Evolutionary conservation across 2,113 vertebrate genomes (phyloP).

Genomic region (Psilopogon haemacephalus): DNA sequence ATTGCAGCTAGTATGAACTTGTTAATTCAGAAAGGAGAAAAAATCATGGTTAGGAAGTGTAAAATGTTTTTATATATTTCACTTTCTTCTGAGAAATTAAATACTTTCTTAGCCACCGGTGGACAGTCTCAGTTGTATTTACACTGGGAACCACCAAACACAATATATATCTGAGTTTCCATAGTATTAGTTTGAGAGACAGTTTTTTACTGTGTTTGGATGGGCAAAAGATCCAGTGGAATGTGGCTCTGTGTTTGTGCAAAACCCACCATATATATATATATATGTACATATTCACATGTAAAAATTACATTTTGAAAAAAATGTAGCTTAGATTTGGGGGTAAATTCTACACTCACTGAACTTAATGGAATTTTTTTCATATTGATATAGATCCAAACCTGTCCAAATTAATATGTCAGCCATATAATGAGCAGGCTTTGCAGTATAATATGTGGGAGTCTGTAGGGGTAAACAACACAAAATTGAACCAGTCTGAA

Average conservation of each 20-base stretch:
- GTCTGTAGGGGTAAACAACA: background rate
- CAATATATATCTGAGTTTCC: background rate
- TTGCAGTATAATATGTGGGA: background rate
- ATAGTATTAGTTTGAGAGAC: background rate
- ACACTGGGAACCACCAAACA: background rate
- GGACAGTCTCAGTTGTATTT: background rate
- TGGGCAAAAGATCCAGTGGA: background rate
- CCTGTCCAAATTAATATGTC: background rate
- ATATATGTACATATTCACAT: background rate
- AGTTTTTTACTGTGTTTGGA: background rate
- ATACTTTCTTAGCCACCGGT: background rate
- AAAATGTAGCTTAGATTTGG: background rate
- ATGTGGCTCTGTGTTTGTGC: background rate
- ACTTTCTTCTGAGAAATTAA: background rate
- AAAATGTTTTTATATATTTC: background rate
- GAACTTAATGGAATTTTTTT: background rate
- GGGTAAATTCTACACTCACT: background rate
- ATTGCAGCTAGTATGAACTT: background rate
- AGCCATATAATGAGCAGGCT: background rate
- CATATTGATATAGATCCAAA: background rate
- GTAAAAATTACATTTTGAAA: background rate
- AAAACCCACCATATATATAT: background rate
- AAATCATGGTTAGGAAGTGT: background rate
- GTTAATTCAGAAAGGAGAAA: background rate
- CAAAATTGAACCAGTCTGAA: background rate